Evolutionary conservation across 2,888 invertebrate species (phyloP).

Genomic region (Philereme vetulata): DNA sequence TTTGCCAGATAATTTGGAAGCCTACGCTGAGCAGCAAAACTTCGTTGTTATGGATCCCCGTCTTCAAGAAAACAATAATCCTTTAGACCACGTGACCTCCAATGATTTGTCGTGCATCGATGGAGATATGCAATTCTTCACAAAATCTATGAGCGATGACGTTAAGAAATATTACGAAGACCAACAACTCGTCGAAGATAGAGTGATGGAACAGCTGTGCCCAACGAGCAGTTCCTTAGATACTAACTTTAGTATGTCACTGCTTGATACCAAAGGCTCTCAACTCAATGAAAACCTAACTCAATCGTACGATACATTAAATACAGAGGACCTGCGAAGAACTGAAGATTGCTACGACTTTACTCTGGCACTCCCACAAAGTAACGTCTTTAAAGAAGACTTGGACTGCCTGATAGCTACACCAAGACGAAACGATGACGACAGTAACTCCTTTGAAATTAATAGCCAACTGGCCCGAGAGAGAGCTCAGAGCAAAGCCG

Average conservation of each 20-base stretch:
- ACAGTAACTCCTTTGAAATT: constrained; percentile 52
- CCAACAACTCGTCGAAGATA: constrained; percentile 66
- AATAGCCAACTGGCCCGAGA: constrained; percentile 53
- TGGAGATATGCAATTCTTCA: constrained; percentile 78
- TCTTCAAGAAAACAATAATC: constrained; percentile 56
- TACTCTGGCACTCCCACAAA: constrained; percentile 65
- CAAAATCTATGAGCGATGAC: constrained; percentile 78
- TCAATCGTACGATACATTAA: constrained; percentile 64
- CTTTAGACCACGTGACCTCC: constrained; percentile 60
- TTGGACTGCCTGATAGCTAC: constrained; percentile 73
- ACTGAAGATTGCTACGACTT: constrained; percentile 76
- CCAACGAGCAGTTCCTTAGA: constrained; percentile 69
- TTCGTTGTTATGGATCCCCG: constrained; percentile 69
- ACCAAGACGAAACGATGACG: constrained; percentile 62
- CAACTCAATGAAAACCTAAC: constrained; percentile 63
- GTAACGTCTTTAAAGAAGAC: constrained; percentile 70
- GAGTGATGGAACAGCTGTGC: constrained; percentile 71
- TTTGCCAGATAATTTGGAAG: constrained; percentile 72
- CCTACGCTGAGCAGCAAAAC: constrained; percentile 72
- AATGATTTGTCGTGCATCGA: constrained; percentile 77
- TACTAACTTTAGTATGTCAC: constrained; percentile 70
- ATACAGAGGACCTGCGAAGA: constrained; percentile 66
- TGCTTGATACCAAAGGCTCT: constrained; percentile 67
- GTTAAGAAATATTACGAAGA: constrained; percentile 78
- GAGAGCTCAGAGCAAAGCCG: constrained; percentile 65